phyloP scores from a whole-genome alignment of 2,113 vertebrate genomes.

The Sula dactylatra region DNA sequence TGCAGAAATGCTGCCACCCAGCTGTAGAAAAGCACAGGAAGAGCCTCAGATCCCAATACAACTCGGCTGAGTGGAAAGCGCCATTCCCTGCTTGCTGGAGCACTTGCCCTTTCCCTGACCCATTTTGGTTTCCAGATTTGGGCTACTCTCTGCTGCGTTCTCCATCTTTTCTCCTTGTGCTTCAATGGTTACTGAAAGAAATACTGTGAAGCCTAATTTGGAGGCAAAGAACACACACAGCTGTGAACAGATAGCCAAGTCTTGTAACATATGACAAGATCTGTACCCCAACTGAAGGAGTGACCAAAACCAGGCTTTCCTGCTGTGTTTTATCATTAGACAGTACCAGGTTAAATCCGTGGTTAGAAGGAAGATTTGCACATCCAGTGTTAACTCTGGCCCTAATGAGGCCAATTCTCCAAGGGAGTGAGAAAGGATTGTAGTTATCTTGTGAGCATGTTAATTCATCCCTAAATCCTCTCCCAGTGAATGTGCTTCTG shows the following conservation, averaged over 20 bases:
- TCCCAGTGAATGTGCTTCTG: neutral
- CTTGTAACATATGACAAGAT: neutral
- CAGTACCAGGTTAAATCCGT: neutral
- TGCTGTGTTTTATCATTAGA: neutral
- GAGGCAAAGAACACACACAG: neutral
- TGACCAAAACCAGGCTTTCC: neutral
- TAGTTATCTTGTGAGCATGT: neutral
- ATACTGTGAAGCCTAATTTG: neutral
- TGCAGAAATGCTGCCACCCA: conserved; percentile 58
- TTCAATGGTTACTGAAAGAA: neutral
- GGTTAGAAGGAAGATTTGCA: neutral
- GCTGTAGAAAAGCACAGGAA: neutral
- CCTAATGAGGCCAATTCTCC: neutral
- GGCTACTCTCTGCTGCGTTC: neutral
- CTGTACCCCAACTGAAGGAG: fast-evolving
- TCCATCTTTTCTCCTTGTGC: neutral
- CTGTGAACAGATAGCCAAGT: neutral
- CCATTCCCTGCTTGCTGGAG: neutral
- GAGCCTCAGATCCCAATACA: neutral
- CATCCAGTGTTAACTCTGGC: neutral
- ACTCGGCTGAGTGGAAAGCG: neutral
- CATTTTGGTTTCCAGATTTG: neutral
- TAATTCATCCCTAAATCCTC: neutral
- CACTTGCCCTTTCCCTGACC: neutral
- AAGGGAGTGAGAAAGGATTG: neutral